These are phyloP conservation scores for Macquaria ambigua DNA, from an alignment of 2,113 vertebrate genomes.

Conservation along the genomic window DNA sequence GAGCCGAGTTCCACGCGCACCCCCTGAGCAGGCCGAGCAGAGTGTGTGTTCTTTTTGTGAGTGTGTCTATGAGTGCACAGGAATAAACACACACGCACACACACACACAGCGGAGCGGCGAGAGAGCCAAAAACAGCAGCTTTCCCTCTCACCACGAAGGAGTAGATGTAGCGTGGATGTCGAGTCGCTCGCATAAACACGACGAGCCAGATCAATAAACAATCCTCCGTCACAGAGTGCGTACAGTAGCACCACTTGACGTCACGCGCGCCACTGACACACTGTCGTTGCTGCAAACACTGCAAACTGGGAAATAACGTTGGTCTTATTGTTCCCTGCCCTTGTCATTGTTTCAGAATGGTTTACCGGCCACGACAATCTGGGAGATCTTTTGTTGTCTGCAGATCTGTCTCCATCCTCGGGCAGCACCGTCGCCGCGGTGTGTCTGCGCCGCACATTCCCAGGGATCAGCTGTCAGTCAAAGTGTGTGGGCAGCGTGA, in stretches of 20 bases:
- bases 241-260: slow-evolving; percentile 46
- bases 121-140: slow-evolving; percentile 79
- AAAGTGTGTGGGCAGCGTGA: slow-evolving; percentile 47
- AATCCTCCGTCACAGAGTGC: slow-evolving; percentile 55
- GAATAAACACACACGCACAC: slow-evolving; percentile 51
- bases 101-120: slow-evolving; percentile 38
- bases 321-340: slow-evolving; percentile 12
- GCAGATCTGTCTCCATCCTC: slow-evolving; percentile 36
- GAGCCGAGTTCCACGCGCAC: slow-evolving; percentile 76
- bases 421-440: slow-evolving; percentile 6
- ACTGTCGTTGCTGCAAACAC: slow-evolving; percentile 26
- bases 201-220: slow-evolving; percentile 77
- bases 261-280: slow-evolving; percentile 43
- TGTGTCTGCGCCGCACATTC: slow-evolving; percentile 42
- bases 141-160: slow-evolving; percentile 71
- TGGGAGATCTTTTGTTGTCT: slow-evolving; percentile 43
- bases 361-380: not conserved
- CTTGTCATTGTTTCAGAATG: slow-evolving; percentile 15
- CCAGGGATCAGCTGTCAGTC: slow-evolving; percentile 66
- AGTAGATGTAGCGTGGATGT: slow-evolving; percentile 73
- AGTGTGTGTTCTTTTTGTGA: not conserved
- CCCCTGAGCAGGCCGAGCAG: slow-evolving; percentile 38
- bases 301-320: slow-evolving; percentile 40
- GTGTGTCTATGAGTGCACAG: slow-evolving; percentile 6
- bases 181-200: slow-evolving; percentile 73